Percentiles rank a stretch among this genome's conserved stretches.
Evolutionary conservation across 2,113 vertebrate species (phyloP).

Genomic region (Vombatus ursinus): DNA sequence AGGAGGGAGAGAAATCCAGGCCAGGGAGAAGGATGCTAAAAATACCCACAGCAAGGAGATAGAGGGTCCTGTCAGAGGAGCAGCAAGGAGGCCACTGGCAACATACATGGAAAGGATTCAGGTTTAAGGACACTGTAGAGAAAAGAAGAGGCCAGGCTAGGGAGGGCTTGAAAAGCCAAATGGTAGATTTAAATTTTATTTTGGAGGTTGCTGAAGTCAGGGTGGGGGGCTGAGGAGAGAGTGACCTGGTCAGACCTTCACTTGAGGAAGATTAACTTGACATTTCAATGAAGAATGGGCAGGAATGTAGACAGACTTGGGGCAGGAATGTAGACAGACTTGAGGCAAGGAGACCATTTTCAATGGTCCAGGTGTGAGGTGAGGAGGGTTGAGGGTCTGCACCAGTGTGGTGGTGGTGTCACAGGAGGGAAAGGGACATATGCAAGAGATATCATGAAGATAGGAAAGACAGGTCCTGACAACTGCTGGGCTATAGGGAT

Average conservation of each 20-base stretch:
- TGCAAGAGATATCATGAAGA: neutral
- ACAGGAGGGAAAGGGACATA: neutral
- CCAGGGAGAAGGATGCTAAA: neutral
- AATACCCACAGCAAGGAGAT: neutral
- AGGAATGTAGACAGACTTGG: no score
- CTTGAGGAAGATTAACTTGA: neutral
- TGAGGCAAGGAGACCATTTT: no score
- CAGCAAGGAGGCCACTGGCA: no score
- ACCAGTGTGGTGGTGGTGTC: neutral
- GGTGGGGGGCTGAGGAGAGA: no score
- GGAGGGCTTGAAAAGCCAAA: no score
- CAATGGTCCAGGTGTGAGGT: neutral
- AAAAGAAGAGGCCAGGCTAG: neutral
- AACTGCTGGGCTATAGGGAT: neutral
- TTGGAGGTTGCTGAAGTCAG: neutral
- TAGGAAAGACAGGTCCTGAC: neutral
- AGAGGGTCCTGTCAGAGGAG: neutral
- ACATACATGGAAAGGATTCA: neutral
- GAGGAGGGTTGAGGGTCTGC: neutral
- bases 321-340: no score
- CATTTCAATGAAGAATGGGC: neutral
- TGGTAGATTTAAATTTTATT: neutral
- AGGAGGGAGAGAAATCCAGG: neutral
- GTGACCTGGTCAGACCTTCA: neutral
- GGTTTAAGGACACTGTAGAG: neutral